phyloP scores from a whole-genome alignment of 2,797 vertebrate genomes.

The Sebastes umbrosus region DNA sequence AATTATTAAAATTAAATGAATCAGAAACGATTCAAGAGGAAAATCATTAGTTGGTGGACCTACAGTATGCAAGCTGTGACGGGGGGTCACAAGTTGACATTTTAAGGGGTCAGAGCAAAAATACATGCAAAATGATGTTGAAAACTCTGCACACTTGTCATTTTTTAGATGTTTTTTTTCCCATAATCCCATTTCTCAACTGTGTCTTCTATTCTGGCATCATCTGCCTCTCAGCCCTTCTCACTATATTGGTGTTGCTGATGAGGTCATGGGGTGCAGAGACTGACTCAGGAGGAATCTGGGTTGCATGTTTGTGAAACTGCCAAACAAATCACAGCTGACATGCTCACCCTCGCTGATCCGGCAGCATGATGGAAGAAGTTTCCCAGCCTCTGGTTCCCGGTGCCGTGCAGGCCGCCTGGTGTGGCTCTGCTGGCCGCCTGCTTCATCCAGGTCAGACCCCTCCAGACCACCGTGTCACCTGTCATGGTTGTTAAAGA shows the following conservation, averaged over 20 bases:
- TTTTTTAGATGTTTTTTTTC: too few species aligned
- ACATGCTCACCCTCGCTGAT: constrained; percentile 47
- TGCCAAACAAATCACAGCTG: not conserved
- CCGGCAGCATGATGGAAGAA: constrained; percentile 18
- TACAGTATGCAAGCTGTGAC: not conserved
- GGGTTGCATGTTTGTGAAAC: constrained; percentile 37
- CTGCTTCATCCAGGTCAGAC: constrained; percentile 64
- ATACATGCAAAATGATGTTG: not conserved
- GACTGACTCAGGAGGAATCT: constrained; percentile 5
- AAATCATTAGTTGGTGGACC: not conserved
- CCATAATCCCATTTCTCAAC: not conserved
- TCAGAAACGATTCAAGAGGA: not conserved
- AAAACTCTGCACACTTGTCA: not conserved
- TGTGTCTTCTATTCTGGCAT: not conserved
- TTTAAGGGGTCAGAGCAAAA: not conserved
- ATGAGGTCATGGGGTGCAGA: constrained; percentile 2
- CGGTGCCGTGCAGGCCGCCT: not conserved
- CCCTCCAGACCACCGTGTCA: constrained; percentile 67
- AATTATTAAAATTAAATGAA: not conserved
- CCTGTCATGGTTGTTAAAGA: constrained; percentile 63
- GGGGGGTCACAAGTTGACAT: too few species aligned
- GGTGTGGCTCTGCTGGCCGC: constrained; percentile 43
- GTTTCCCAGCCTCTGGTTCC: constrained; percentile 46
- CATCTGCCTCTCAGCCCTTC: not conserved
- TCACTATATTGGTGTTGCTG: not conserved